Conservation (phyloP, 2,888 invertebrate species). For the Athetis lepigone region DNA sequence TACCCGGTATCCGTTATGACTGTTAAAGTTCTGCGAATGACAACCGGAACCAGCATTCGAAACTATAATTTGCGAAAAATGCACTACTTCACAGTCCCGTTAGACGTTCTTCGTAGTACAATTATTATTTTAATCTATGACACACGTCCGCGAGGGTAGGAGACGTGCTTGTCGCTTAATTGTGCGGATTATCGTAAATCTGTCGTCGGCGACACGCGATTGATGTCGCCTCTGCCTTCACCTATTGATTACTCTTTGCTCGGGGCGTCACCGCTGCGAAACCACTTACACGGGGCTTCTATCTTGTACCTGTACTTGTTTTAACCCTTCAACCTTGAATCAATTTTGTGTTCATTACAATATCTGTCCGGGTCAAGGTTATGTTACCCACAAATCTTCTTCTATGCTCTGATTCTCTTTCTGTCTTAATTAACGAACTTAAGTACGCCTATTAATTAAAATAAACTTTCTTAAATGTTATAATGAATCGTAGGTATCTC, state of each 20-base stretch:
- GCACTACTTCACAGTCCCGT: slow-evolving; percentile 34
- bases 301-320: slow-evolving; percentile 44
- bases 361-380: slow-evolving; percentile 45
- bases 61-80: slow-evolving; percentile 21
- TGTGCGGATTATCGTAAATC: slow-evolving; percentile 79
- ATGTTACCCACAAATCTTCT: slow-evolving; percentile 22
- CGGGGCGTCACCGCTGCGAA: slow-evolving; percentile 38
- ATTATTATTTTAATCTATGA: slow-evolving; percentile 58
- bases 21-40: no score
- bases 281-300: slow-evolving; percentile 31
- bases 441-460: slow-evolving; percentile 49
- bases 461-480: slow-evolving; percentile 32
- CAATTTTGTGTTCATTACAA: slow-evolving; percentile 20
- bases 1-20: no score
- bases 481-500: slow-evolving; percentile 17
- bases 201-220: slow-evolving; percentile 63
- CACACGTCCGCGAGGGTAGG: slow-evolving; percentile 40
- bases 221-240: slow-evolving; percentile 62
- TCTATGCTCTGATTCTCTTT: slow-evolving; percentile 15
- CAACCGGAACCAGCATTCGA: no score
- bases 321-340: slow-evolving; percentile 32
- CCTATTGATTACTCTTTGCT: slow-evolving; percentile 63
- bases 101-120: slow-evolving; percentile 19
- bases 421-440: slow-evolving; percentile 47
- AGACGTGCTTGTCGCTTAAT: slow-evolving; percentile 79